Base-by-base conservation (phyloP, 2,113 vertebrate genomes). In the Hydrolagus affinis region DNA sequence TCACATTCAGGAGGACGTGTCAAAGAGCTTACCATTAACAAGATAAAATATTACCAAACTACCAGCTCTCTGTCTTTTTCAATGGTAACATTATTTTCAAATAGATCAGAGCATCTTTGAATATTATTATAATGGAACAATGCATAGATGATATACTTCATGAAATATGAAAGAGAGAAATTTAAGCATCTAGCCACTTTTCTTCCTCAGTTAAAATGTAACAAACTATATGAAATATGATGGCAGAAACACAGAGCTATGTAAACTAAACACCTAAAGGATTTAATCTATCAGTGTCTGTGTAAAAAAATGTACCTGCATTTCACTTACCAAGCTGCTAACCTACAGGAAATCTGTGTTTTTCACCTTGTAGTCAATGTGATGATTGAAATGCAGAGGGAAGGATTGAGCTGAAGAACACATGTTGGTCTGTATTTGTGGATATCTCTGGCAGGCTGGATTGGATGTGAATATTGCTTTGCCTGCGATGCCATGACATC, bases 351-450 rank as follows among this genome's bases (percentile, higher is more conserved):
- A 32, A 28, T 12, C 66, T 66, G 30, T 68, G 1, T 28, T 19
- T 30, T 83, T 21, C 78, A 68, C 62, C 66, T 28, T 66, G 62
- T 62, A 83, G 78, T 25, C 28, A n/a, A 28, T 64, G 78, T 66
- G 66, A 32, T 83, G 60, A 66, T 83, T 83, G 66, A 83, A 32
- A 83, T 83, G 60, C 78, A 57, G 78, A 83, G 78, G 25, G 78
- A 83, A 32, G 66, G 78, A 11, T 83, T 83, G 23, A 83, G 78
- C 78, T 66, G 11, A 80, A 83, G 78, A 83, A 32, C 78, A 83
- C 78, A 83, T 83, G 78, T 66, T 83, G 23, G 60, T 83, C 60
- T 83, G 66, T 83, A 32, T 83, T 68, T 83, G 78, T 66, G 78
- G 77, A n/a, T 80, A 30, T 80, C 23, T 80, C 77, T 80, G 77